Evolutionary conservation across 2,113 vertebrate species (phyloP).

Genomic region (Paramisgurnus dabryanus): DNA sequence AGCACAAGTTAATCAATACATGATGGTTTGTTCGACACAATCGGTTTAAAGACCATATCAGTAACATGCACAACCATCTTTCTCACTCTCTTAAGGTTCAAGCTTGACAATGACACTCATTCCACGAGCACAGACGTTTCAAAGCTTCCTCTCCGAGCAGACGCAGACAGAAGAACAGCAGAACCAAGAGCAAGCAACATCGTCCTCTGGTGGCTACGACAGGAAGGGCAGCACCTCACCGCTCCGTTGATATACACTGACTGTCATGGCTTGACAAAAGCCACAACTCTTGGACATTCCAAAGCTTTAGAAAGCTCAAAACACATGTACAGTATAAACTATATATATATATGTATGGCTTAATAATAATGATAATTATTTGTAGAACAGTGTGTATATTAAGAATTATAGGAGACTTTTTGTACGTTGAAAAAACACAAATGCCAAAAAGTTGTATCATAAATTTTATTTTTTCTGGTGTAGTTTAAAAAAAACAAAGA

Average conservation of each 20-base stretch:
- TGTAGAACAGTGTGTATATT: constrained; percentile 60
- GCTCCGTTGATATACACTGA: constrained; percentile 83
- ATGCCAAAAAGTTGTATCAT: constrained; percentile 66
- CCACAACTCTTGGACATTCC: constrained; percentile 57
- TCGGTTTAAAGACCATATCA: neutral
- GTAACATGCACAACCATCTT: constrained; percentile 2
- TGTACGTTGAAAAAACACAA: constrained; percentile 59
- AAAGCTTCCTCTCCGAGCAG: constrained; percentile 87
- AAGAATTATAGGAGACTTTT: constrained; percentile 48
- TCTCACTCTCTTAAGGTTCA: constrained; percentile 73
- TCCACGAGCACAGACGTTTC: constrained; percentile 93
- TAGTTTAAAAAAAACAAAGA: constrained; percentile 37
- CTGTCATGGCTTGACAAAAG: constrained; percentile 9
- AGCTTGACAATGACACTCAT: constrained; percentile 82
- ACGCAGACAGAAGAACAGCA: constrained; percentile 76
- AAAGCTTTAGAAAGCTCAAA: constrained; percentile 64
- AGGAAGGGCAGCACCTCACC: constrained; percentile 84
- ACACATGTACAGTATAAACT: constrained; percentile 68
- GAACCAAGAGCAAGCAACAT: constrained; percentile 77
- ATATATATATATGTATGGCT: constrained; percentile 59
- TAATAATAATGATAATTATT: constrained; percentile 58
- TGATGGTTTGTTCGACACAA: neutral
- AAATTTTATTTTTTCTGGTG: constrained; percentile 49
- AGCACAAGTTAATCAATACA: neutral
- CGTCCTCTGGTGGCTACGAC: constrained; percentile 84